Percentiles rank a stretch among this genome's conserved stretches.
These are phyloP conservation scores for Acanthornis magna DNA, from an alignment of 2,797 vertebrate species.

Conservation along the genomic window DNA sequence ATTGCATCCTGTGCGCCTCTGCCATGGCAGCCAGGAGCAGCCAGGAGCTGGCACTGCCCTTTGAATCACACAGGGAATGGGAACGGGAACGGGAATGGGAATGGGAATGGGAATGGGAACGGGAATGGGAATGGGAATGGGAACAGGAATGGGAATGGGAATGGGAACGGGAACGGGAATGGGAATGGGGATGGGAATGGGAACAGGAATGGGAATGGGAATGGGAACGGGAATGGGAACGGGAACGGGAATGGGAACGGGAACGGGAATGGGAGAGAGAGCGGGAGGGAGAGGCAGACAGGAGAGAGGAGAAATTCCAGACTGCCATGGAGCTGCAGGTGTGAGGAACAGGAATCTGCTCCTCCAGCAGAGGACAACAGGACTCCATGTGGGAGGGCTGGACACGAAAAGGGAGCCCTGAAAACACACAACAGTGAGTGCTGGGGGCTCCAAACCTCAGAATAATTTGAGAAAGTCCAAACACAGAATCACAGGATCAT, in stretches of 20 bases:
- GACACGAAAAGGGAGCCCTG: background rate
- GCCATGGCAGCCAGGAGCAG: background rate
- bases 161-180: background rate
- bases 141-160: background rate
- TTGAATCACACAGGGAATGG: background rate
- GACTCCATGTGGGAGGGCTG: rapidly evolving
- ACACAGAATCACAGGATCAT: rapidly evolving
- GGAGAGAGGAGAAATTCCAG: background rate
- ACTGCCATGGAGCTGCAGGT: background rate
- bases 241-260: background rate
- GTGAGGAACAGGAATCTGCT: background rate
- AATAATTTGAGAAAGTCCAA: background rate
- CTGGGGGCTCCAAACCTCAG: background rate
- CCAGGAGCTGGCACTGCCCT: too few species aligned
- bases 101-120: background rate
- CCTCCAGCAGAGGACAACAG: background rate
- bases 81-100: background rate
- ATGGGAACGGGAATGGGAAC: background rate
- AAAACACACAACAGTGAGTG: background rate
- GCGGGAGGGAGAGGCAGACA: background rate
- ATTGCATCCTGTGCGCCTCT: rapidly evolving
- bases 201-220: background rate
- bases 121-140: background rate
- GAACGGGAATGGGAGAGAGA: background rate
- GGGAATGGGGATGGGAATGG: background rate